phyloP scores from a whole-genome alignment of 2,113 vertebrate species.

The Corydoras sp. region DNA sequence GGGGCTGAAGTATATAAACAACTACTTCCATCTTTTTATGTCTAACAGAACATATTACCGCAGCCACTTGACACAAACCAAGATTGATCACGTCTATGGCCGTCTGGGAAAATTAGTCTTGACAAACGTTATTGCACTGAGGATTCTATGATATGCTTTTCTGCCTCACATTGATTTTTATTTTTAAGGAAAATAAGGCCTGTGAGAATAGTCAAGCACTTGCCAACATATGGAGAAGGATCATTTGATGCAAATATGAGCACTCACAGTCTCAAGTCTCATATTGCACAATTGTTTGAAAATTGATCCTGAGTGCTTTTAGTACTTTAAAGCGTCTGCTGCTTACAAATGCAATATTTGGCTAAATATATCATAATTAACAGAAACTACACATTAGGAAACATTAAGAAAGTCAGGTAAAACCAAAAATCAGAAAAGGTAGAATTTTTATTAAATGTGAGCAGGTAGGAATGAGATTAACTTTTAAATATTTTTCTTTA shows the following conservation, averaged over 20 bases:
- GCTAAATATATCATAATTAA: not conserved
- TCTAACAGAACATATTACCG: not conserved
- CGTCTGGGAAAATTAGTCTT: slow-evolving; percentile 17
- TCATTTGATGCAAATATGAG: not conserved
- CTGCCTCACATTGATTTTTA: slow-evolving; percentile 1
- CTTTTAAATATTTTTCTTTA: too few species aligned
- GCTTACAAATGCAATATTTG: not conserved
- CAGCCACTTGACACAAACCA: not conserved
- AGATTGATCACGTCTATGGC: slow-evolving; percentile 16
- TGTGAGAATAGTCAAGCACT: not conserved
- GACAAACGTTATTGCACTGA: slow-evolving; percentile 10
- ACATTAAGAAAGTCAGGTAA: too few species aligned
- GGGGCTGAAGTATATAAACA: not conserved
- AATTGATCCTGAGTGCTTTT: slow-evolving; percentile 2
- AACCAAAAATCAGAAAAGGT: too few species aligned
- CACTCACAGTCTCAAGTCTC: not conserved
- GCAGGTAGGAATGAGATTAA: too few species aligned
- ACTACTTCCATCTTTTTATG: not conserved
- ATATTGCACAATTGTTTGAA: not conserved
- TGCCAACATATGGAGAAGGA: slow-evolving; percentile 1
- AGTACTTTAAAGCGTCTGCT: not conserved
- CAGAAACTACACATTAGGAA: not conserved
- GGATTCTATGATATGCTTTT: slow-evolving; percentile 2
- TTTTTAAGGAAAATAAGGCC: not conserved
- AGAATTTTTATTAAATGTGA: too few species aligned